Base-by-base conservation (phyloP, 2,113 vertebrate species). In the Sterrhoptilus dennistouni region DNA sequence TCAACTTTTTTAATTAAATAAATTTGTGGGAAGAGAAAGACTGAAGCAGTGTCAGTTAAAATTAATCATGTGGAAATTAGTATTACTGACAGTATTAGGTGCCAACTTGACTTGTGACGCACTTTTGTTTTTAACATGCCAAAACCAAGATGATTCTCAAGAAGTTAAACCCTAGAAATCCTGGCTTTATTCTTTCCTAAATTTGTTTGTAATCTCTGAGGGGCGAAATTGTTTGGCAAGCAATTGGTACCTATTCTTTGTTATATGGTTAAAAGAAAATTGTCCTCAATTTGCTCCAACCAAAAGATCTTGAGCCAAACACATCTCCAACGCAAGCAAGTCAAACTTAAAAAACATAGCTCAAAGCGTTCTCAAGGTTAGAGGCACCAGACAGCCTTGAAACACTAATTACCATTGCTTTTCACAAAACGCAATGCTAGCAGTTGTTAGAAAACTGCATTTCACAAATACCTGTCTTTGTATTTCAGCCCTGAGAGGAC, bases 61-160 rank as follows among this genome's bases (percentile, higher is more conserved):
- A 95, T 91, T 76, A 94, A 87, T 29, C 22, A 95, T 60, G 90
- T 61, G 71, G 90, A 96, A 96, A 90, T 77, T 14, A 90, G 59
- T 38, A 63, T 59, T 95, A 94, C 75, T 61, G 82, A 93, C n/a
- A 79, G 83, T 66, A 83, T 47, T 59, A 87, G 52, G 71, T 44
- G 86, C 92, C 92, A 95, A 86, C 69, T 52, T 91, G 69, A 93
- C 95, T 96, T 61, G 83, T 82, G 86, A 95, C 17, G 40, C 82
- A 90, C 70, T 87, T 89, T 80, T 72, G 79, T 86, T 80, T 93
- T 78, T 53, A 82, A 68, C 28, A 21, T 83, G 82, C 92, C 95
- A 93, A 96, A 70, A 25, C 68, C 38, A 89, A 60, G 65, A 95
- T 25, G 36, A 92, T 80, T 93, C 90, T 95, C 90, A 85, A 79